Evolutionary conservation across 2,888 invertebrate genomes (phyloP).

Genomic region (Himalopsyche anomala): DNA sequence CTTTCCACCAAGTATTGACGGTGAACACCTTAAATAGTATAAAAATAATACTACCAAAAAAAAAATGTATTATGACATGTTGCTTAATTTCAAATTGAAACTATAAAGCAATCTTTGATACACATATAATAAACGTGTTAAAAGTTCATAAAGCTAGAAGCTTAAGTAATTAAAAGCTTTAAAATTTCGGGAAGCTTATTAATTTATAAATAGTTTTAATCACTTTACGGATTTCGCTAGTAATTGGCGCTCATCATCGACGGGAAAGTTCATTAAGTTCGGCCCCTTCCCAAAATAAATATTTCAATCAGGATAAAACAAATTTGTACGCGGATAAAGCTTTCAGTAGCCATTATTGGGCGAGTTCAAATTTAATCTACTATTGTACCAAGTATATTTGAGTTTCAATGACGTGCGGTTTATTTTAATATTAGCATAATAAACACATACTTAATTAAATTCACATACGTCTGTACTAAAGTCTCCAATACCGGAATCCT

Average conservation of each 20-base stretch:
- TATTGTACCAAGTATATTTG: neutral
- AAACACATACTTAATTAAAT: too few species aligned
- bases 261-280: slow-evolving; percentile 15
- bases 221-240: neutral
- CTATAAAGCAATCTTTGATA: too few species aligned
- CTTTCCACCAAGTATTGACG: too few species aligned
- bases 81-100: too few species aligned
- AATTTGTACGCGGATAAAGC: slow-evolving; percentile 11
- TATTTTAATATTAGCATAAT: neutral
- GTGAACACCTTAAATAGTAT: too few species aligned
- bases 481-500: too few species aligned
- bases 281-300: slow-evolving; percentile 18
- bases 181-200: neutral
- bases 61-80: too few species aligned
- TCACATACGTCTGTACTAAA: too few species aligned
- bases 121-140: too few species aligned
- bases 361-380: neutral
- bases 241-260: slow-evolving; percentile 22
- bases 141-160: neutral
- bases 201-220: slow-evolving; percentile 3
- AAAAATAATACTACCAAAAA: too few species aligned
- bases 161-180: neutral
- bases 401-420: neutral
- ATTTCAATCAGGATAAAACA: slow-evolving; percentile 28
- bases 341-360: slow-evolving; percentile 15